These are phyloP conservation scores for Napeogenes inachia DNA, from an alignment of 2,888 invertebrate species.

Conservation along the genomic window DNA sequence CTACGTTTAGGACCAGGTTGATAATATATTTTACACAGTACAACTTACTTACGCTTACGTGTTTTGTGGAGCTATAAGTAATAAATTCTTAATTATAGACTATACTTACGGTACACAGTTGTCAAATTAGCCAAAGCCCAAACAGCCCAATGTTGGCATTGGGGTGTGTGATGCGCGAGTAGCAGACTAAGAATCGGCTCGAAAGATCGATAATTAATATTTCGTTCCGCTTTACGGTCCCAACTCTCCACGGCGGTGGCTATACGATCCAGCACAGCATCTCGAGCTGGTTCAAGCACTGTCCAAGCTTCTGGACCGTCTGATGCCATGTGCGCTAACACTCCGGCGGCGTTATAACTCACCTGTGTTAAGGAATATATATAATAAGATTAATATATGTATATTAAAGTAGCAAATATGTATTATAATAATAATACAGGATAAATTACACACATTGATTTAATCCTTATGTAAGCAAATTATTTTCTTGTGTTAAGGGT, in stretches of 20 bases:
- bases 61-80: not conserved
- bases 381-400: no score
- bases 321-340: slow-evolving; percentile 95
- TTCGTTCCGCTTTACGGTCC: slow-evolving; percentile 91
- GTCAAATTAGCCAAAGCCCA: slow-evolving; percentile 99
- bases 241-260: slow-evolving; percentile 90
- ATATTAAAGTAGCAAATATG: no score
- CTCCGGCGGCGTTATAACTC: slow-evolving; percentile 97
- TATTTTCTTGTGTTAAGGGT: no score
- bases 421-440: no score
- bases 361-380: slow-evolving; percentile 69
- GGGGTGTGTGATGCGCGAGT: slow-evolving; percentile 88
- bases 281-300: slow-evolving; percentile 82
- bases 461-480: not conserved
- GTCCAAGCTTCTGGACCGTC: slow-evolving; percentile 93
- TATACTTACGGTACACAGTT: slow-evolving; percentile 90
- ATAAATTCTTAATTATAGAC: not conserved
- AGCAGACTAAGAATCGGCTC: slow-evolving; percentile 94
- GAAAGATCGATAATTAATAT: slow-evolving; percentile 96
- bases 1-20: no score
- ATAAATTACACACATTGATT: no score
- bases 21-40: no score
- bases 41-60: not conserved
- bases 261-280: slow-evolving; percentile 85
- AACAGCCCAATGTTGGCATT: slow-evolving; percentile 97